A percentile compares a stretch with the other conserved stretches of the same genome.
Evolutionary conservation across 2,113 vertebrate species (phyloP).

Genomic region (Sorex araneus): DNA sequence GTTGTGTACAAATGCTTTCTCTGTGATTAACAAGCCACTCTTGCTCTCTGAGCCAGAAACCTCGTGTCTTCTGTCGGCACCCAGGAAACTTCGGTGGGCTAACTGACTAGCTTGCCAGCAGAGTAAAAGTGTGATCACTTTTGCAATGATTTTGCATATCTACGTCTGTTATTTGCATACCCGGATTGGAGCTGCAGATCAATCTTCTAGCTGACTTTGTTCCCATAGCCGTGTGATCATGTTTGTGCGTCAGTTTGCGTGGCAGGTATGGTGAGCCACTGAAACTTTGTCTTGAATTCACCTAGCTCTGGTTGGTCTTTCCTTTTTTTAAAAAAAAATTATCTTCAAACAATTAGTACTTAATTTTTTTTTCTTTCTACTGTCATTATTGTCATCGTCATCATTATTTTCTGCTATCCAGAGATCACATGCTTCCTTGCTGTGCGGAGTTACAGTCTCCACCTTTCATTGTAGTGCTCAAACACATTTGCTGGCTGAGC

Average conservation of each 20-base stretch:
- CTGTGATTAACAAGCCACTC: not conserved
- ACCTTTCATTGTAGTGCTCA: too few relatives aligned
- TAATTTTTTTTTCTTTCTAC: too few relatives aligned
- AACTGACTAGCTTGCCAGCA: constrained; percentile 20
- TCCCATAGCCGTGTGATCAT: not conserved
- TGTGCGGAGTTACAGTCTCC: too few relatives aligned
- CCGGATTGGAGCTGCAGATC: constrained; percentile 10
- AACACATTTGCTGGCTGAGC: too few relatives aligned
- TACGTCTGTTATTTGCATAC: not conserved
- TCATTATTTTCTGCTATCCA: too few relatives aligned
- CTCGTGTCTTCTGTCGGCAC: constrained; percentile 4
- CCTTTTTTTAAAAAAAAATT: too few relatives aligned
- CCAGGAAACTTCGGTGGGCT: not conserved
- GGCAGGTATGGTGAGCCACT: not conserved
- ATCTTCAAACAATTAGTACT: too few relatives aligned
- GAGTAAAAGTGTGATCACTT: not conserved
- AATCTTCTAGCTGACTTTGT: constrained; percentile 37
- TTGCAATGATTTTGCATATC: not conserved
- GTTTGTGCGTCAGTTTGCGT: not conserved
- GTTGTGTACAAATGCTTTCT: constrained; percentile 4
- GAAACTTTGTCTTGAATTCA: constrained; percentile 23
- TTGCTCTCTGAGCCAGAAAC: constrained; percentile 16
- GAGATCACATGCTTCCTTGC: too few relatives aligned
- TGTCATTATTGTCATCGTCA: too few relatives aligned
- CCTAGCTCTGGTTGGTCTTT: not conserved